phyloP scores from a whole-genome alignment of 2,797 vertebrate species.

The Pteronotus mesoamericanus region DNA sequence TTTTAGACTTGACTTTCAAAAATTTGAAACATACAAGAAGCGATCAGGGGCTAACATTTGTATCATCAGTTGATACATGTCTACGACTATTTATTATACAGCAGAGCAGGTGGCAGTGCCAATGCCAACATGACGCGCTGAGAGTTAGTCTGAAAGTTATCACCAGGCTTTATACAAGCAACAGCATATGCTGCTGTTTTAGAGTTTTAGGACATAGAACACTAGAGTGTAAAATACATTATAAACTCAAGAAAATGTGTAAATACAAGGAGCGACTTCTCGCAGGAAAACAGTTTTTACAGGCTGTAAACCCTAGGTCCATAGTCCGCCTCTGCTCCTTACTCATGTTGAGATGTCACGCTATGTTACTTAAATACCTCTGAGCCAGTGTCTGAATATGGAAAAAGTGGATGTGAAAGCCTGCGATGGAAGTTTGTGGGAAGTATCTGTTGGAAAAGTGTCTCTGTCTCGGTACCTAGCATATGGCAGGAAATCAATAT shows the following conservation, averaged over 20 bases:
- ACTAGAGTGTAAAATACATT: not conserved
- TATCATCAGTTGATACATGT: constrained; percentile 90
- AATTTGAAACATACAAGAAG: constrained; percentile 94
- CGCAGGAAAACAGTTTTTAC: not conserved
- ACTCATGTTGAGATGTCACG: not conserved
- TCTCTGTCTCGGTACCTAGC: not conserved
- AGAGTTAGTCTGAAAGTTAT: constrained; percentile 88
- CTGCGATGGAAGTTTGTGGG: not conserved
- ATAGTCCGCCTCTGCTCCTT: not conserved
- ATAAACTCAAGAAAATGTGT: not conserved
- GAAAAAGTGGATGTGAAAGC: not conserved
- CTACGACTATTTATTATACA: constrained; percentile 89
- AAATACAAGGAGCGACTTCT: not conserved
- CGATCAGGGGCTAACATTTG: constrained; percentile 87
- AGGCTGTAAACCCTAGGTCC: not conserved
- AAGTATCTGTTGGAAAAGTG: not conserved
- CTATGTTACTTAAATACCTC: not conserved
- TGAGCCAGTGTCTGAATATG: not conserved
- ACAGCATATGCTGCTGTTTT: constrained; percentile 84
- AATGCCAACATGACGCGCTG: constrained; percentile 85
- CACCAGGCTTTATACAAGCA: constrained; percentile 91
- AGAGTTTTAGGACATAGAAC: constrained; percentile 77
- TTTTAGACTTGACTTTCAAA: constrained; percentile 91
- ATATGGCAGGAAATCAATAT: not conserved
- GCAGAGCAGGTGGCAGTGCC: constrained; percentile 86